A percentile compares a stretch with the other conserved stretches of the same genome.
phyloP scores from a whole-genome alignment of 2,888 invertebrate species.

The Aleiodes leptofemur region DNA sequence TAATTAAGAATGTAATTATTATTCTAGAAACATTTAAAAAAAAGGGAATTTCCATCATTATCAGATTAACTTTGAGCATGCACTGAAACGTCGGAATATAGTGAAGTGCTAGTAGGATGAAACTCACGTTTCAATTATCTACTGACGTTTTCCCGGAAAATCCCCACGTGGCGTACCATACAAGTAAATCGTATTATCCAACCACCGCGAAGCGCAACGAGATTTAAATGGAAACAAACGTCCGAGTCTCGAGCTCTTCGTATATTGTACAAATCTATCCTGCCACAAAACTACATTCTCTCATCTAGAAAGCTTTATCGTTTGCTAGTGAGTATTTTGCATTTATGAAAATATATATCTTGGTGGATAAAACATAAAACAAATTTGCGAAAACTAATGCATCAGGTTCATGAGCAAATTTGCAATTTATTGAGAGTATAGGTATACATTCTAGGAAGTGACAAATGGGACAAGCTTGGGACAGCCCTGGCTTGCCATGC shows the following conservation, averaged over 20 bases:
- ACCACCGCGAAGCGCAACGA: conserved; percentile 37
- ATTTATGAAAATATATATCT: not conserved
- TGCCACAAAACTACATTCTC: conserved; percentile 17
- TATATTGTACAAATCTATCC: conserved; percentile 21
- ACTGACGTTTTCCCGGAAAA: conserved; percentile 47
- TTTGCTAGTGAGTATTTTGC: conserved; percentile 23
- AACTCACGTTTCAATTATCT: conserved; percentile 51
- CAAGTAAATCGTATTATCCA: conserved; percentile 54
- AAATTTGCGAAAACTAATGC: not conserved
- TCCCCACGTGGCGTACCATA: conserved; percentile 38
- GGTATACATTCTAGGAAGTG: too few species aligned
- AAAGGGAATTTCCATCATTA: conserved; percentile 13
- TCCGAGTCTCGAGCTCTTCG: conserved; percentile 31
- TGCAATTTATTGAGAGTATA: too few species aligned
- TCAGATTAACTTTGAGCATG: conserved; percentile 11
- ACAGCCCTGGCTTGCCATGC: too few species aligned
- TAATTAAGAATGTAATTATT: conserved; percentile 17
- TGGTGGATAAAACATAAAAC: not conserved
- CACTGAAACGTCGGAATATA: not conserved
- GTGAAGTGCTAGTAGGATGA: conserved; percentile 6
- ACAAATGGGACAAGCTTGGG: too few species aligned
- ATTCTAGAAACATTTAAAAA: not conserved
- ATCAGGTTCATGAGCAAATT: too few species aligned
- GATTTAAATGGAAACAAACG: conserved; percentile 52
- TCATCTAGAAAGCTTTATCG: conserved; percentile 13